Base-by-base conservation (phyloP, 2,888 invertebrate genomes). In the Athrips mouffetella region DNA sequence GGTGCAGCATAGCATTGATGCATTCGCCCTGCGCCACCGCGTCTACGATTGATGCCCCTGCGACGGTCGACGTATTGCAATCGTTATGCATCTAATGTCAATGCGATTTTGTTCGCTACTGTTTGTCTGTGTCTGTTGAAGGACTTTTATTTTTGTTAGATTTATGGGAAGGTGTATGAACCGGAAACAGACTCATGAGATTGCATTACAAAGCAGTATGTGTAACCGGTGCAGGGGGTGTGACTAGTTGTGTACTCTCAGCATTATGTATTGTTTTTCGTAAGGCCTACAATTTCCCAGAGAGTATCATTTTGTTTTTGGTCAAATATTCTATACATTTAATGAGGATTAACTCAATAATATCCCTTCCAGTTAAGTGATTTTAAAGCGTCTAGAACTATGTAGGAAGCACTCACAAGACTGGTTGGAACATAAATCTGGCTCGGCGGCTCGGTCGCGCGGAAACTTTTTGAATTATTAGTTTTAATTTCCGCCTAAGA, bases 381-480 rank as follows among this genome's bases (percentile, higher is more conserved):
- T 66, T 64, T 55, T 50, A 58, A 56, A 63, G 60, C 56, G 62
- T 61, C 67, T 67, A 69, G 66, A 67, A 67, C 71, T 63, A 63
- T 60, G 58, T 75, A 80, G 83, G 80, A 80, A 80, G 70, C 77
- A 69, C 71, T 78, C 80, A 75, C 79, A 84, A 82, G 82, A 80
- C 84, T 81, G 82, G 74, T 70, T 76, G 70, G 67, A 73, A 71
- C 83, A 87, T 88, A 88, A 88, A 88, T 88, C 86, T 77, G 69
- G 72, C 75, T 73, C 66, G 78, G 79, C 78, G 80, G 84, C 73
- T 80, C 83, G 83, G 84, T 85, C 80, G 85, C 84, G 76, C 73
- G 85, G 83, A 87, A 88, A 88, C 86, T 88, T 89, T 89, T 89
- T 89, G 89, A 89, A 87, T 89, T 89, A 89, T 89, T 89, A 89